Base-by-base conservation (phyloP, 2,888 invertebrate species). In the Priocnemis perturbator region DNA sequence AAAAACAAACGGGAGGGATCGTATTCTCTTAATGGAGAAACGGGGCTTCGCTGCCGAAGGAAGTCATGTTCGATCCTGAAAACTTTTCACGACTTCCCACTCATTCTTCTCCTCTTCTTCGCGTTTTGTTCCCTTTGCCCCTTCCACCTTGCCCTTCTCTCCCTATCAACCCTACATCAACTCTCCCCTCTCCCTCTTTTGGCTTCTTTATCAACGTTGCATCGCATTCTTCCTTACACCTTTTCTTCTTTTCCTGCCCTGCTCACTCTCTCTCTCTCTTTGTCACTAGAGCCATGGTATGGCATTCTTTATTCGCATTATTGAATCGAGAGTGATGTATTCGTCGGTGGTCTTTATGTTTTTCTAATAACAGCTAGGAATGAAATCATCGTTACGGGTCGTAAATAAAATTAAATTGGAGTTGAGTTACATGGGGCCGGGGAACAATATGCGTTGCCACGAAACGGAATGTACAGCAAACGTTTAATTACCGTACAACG, bases 1-100 rank as follows among this genome's bases (percentile, higher is more conserved):
- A 76, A 78, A 80, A 78, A 80, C 74, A 77, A 76, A 76, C 71
- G 69, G 66, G 47, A 58, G 68, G 58, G 67, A 66, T 69, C 69
- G 77, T 73, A 71, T 69, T 75, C 76, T 67, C 72, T 76, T 80
- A 80, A 79, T 73, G 74, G 74, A 80, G 73, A 59, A 26, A 57
- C 44, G 19, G 66, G 67, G 64, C 58, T 67, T 62, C 66, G 72
- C 69, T 66, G 72, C 71, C 58, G 67, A 68, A 78, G 70, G 68
- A 76, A 78, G 76, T 80, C 80, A 60, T 80, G 76, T 78, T 74
- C 76, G 71, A 75, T 80, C 67, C 65, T 64, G 66, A 62, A 78
- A 79, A 80, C 71, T 80, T 79, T 80, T 67, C 70, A 70, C 23
- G 70, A 73, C 73, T 70, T 67, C 52, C 30, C 61, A 57, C 68